Conservation (phyloP, 2,888 invertebrate genomes). For the Ptilodon capucinus region DNA sequence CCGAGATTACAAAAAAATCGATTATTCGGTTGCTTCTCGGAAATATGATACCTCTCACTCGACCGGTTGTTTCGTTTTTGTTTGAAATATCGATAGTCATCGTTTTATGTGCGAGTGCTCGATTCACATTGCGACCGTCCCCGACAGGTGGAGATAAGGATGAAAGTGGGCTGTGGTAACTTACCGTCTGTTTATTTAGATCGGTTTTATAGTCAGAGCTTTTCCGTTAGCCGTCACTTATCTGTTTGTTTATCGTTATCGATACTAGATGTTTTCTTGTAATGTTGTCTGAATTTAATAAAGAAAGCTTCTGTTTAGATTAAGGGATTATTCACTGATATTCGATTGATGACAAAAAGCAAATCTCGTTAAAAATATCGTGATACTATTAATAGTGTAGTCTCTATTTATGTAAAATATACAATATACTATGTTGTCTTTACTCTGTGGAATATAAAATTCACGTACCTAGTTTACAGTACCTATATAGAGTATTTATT, state of each 20-base stretch:
- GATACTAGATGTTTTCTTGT: no score
- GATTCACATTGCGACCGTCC: slow-evolving; percentile 32
- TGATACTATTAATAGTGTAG: no score
- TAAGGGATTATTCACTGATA: no score
- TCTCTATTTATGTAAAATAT: no score
- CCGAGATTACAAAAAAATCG: slow-evolving; percentile 31
- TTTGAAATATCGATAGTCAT: slow-evolving; percentile 26
- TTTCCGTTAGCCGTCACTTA: slow-evolving; percentile 16
- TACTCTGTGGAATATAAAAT: no score
- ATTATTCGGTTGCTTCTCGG: slow-evolving; percentile 22
- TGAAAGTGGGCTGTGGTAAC: slow-evolving; percentile 46
- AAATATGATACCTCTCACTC: slow-evolving; percentile 19
- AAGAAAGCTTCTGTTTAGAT: slow-evolving; percentile 6
- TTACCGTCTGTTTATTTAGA: slow-evolving; percentile 48
- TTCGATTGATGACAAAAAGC: no score
- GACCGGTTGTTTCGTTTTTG: slow-evolving; percentile 22
- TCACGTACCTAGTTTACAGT: no score
- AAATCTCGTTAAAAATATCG: no score
- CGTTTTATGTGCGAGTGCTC: slow-evolving; percentile 26
- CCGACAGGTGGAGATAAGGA: slow-evolving; percentile 45
- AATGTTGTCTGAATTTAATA: no score
- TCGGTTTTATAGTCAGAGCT: slow-evolving; percentile 32
- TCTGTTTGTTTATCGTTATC: slow-evolving; percentile 18
- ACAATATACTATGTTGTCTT: no score
- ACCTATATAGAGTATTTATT: no score